Percentiles rank a stretch among this genome's conserved stretches.
These are phyloP conservation scores for Helicorthomorpha holstii DNA, from an alignment of 1,140 invertebrate genomes.

Conservation along the genomic window DNA sequence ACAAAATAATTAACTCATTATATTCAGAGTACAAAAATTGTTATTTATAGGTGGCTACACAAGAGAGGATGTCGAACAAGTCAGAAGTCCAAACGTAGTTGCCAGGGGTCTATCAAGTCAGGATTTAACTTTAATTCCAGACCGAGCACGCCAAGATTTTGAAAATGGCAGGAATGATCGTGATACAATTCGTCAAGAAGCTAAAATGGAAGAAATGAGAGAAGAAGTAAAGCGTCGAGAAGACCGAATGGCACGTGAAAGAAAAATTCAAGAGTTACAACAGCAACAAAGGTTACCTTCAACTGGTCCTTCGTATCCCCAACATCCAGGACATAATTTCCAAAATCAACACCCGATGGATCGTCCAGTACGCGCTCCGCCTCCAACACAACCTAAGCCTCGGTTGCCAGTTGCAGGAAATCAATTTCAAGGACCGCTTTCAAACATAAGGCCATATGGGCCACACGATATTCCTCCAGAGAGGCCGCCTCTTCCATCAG, in stretches of 20 bases:
- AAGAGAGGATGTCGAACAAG: too few relatives aligned
- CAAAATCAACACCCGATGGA: slow-evolving; percentile 1
- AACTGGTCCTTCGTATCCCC: slow-evolving; percentile 5
- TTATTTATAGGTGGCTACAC: too few relatives aligned
- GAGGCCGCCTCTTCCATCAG: slow-evolving; percentile 19
- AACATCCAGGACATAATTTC: slow-evolving; percentile 5
- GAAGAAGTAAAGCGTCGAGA: slow-evolving; percentile 58
- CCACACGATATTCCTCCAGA: slow-evolving; percentile 12
- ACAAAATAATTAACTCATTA: too few relatives aligned
- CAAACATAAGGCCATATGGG: background rate
- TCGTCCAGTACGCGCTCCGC: slow-evolving; percentile 13
- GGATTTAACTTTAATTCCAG: slow-evolving; percentile 17
- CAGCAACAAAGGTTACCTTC: slow-evolving; percentile 7
- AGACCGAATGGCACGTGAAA: slow-evolving; percentile 24
- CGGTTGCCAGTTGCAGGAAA: background rate
- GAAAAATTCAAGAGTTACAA: slow-evolving; percentile 2
- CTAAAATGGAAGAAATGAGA: slow-evolving; percentile 63
- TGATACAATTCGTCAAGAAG: slow-evolving; percentile 46
- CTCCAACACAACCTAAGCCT: slow-evolving; percentile 9
- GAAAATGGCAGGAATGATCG: slow-evolving; percentile 23
- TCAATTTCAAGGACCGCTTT: background rate
- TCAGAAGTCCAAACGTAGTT: too few relatives aligned
- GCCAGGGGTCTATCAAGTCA: background rate
- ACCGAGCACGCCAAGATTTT: slow-evolving; percentile 13
- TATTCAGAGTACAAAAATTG: too few relatives aligned